phyloP scores from a whole-genome alignment of 2,113 vertebrate genomes.

The Aramus guarauna region DNA sequence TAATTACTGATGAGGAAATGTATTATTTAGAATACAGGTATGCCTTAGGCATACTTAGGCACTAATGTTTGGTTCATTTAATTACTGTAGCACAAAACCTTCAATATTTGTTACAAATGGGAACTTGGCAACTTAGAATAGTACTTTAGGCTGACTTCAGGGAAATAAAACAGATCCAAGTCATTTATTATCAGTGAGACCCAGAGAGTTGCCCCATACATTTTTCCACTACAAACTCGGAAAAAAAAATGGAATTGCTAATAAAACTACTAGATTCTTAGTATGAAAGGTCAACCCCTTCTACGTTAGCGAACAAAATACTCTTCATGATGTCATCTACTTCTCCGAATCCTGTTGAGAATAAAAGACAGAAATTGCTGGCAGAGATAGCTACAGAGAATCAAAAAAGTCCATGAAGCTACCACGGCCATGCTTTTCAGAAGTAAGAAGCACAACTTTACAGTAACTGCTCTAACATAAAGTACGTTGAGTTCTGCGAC shows the following conservation, averaged over 20 bases:
- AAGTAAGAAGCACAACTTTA: background rate
- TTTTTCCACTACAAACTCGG: background rate
- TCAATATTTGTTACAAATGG: background rate
- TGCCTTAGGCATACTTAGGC: background rate
- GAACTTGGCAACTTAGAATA: background rate
- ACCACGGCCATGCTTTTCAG: background rate
- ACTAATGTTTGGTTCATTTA: background rate
- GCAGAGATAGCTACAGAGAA: background rate
- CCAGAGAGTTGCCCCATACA: background rate
- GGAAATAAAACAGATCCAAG: background rate
- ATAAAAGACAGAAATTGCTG: background rate
- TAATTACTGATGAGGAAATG: background rate
- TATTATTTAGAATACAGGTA: background rate
- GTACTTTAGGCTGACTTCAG: background rate
- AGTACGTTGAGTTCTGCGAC: background rate
- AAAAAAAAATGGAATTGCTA: background rate
- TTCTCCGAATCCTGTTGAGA: background rate
- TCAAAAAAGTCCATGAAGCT: background rate
- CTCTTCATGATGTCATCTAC: background rate
- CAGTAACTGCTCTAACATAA: background rate
- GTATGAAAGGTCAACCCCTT: background rate
- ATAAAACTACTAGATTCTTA: background rate
- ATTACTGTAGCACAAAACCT: background rate
- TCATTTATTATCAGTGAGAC: background rate
- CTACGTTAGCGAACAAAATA: background rate